Conservation (phyloP, 1,140 invertebrate species). For the Pachyrhynchus sulphureomaculatus region DNA sequence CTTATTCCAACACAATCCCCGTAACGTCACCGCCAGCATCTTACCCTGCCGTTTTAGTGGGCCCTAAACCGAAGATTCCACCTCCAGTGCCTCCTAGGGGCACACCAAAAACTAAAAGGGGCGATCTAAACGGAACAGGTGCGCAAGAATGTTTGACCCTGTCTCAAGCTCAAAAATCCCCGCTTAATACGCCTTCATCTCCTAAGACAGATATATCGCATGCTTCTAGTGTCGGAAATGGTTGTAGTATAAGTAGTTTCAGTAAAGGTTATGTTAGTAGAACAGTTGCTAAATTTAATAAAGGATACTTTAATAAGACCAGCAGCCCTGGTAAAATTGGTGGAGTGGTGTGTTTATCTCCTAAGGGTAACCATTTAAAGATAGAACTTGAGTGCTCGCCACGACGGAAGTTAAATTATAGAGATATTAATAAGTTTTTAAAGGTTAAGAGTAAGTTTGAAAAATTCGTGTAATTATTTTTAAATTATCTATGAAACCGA, state of each 20-base stretch:
- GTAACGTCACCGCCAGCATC: slow-evolving; percentile 59
- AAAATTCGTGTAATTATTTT: slow-evolving; percentile 9
- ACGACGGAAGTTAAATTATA: slow-evolving; percentile 4
- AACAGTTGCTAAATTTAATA: slow-evolving; percentile 14
- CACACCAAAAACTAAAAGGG: slow-evolving; percentile 64
- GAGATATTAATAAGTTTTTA: slow-evolving; percentile 2
- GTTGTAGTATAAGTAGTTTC: neutral
- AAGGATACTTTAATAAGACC: neutral
- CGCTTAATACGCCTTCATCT: neutral
- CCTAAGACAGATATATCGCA: neutral
- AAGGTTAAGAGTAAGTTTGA: slow-evolving; percentile 14
- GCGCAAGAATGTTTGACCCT: slow-evolving; percentile 31
- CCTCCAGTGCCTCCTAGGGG: slow-evolving; percentile 80
- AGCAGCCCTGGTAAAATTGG: neutral
- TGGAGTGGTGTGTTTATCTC: neutral
- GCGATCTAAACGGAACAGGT: slow-evolving; percentile 49
- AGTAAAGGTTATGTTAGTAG: slow-evolving; percentile 14
- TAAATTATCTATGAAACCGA: too few relatives aligned
- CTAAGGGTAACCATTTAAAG: neutral
- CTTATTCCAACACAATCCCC: slow-evolving; percentile 54
- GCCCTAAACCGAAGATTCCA: slow-evolving; percentile 67
- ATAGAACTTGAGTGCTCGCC: neutral
- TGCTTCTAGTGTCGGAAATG: neutral
- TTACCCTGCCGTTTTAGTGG: slow-evolving; percentile 55
- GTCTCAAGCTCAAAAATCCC: slow-evolving; percentile 14